A percentile compares a stretch with the other conserved stretches of the same genome.
These are phyloP conservation scores for Cylas formicarius DNA, from an alignment of 1,140 invertebrate species.

Conservation along the genomic window DNA sequence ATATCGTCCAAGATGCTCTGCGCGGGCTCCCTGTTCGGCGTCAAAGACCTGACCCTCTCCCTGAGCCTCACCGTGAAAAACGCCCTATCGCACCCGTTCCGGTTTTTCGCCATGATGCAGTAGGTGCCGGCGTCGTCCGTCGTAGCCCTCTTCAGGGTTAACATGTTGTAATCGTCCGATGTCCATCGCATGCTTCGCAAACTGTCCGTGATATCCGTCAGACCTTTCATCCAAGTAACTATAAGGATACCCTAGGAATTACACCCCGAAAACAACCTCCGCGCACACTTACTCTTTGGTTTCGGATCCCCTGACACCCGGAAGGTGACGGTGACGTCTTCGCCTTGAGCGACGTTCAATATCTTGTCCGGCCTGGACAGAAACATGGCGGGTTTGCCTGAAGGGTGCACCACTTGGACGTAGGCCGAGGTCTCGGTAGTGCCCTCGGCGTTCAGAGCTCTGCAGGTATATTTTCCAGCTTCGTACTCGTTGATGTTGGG, in stretches of 20 bases:
- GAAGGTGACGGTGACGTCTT: constrained; percentile 74
- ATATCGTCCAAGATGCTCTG: constrained; percentile 41
- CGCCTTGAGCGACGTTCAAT: constrained; percentile 63
- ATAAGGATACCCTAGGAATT: constrained; percentile 31
- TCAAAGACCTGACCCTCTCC: constrained; percentile 59
- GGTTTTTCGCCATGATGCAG: constrained; percentile 86
- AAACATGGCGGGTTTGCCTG: constrained; percentile 69
- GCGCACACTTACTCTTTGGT: constrained; percentile 60
- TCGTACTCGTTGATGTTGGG: constrained; percentile 72
- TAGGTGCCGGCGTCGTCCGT: constrained; percentile 89
- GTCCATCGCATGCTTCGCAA: constrained; percentile 70
- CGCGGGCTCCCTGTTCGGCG: constrained; percentile 48
- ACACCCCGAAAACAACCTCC: not conserved
- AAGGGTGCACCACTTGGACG: constrained; percentile 57
- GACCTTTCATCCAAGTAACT: constrained; percentile 83
- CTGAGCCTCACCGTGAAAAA: constrained; percentile 73
- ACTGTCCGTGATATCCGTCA: constrained; percentile 71
- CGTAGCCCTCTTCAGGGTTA: constrained; percentile 79
- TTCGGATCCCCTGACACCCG: constrained; percentile 71
- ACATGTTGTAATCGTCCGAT: constrained; percentile 74
- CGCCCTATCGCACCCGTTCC: constrained; percentile 75
- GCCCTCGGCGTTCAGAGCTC: constrained; percentile 70
- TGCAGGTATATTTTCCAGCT: constrained; percentile 80
- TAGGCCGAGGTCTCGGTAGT: constrained; percentile 64
- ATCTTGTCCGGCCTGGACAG: constrained; percentile 67